Conservation (phyloP, 2,797 vertebrate genomes). For the Syndactyla subalaris region DNA sequence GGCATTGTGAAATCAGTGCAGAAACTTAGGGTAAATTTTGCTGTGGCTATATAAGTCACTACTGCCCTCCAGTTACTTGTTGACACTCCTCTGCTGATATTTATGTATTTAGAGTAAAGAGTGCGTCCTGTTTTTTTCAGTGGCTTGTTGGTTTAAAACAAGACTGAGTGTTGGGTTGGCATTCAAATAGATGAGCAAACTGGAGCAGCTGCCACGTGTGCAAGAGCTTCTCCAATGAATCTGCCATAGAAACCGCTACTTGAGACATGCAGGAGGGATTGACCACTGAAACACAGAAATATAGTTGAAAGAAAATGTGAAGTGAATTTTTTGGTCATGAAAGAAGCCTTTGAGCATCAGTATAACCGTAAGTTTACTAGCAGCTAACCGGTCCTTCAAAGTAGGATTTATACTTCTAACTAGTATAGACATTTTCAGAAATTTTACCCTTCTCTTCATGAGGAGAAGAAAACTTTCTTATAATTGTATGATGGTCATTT, state of each 20-base stretch:
- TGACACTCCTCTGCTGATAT: background rate
- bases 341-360: background rate
- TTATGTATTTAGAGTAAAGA: background rate
- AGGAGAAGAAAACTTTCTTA: background rate
- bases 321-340: background rate
- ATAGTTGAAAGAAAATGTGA: background rate
- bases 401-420: background rate
- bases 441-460: background rate
- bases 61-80: background rate
- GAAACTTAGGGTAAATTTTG: background rate
- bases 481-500: background rate
- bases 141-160: background rate
- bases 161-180: no score
- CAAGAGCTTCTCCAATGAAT: background rate
- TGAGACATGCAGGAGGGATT: background rate
- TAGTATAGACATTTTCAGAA: background rate
- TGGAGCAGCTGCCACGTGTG: background rate
- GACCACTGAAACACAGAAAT: background rate
- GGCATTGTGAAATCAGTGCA: background rate
- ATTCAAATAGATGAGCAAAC: background rate
- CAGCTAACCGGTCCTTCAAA: background rate
- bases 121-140: background rate
- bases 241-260: background rate
- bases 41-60: background rate
- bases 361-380: background rate